Conservation (phyloP, 2,888 invertebrate genomes). For the Adelphocoris suturalis region DNA sequence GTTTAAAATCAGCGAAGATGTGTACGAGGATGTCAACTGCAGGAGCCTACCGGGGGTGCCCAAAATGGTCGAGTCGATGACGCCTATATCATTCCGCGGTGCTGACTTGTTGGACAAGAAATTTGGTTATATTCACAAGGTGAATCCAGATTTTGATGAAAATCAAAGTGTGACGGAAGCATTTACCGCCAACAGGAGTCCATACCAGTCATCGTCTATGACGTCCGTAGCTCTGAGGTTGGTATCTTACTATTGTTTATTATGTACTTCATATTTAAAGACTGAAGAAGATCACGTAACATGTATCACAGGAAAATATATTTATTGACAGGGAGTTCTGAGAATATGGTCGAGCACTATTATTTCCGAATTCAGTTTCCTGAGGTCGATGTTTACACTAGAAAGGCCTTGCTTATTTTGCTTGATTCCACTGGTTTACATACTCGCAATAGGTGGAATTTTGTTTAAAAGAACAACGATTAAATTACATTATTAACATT, state of each 20-base stretch:
- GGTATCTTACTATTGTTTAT: background rate
- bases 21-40: conserved; percentile 37
- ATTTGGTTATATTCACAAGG: background rate
- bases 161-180: conserved; percentile 30
- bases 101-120: background rate
- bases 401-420: no score
- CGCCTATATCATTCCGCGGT: background rate
- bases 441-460: no score
- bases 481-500: no score
- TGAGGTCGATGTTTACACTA: no score
- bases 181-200: conserved; percentile 8
- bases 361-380: no score
- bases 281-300: no score
- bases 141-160: conserved; percentile 52
- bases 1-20: conserved; percentile 32
- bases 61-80: background rate
- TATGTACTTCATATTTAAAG: background rate
- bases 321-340: no score
- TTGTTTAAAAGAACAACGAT: no score
- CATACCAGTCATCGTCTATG: background rate
- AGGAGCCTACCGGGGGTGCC: background rate
- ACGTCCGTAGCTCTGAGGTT: background rate
- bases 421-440: no score
- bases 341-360: no score
- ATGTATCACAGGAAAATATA: no score